These are phyloP conservation scores for Ophion costatus DNA, from an alignment of 2,888 invertebrate species.

Conservation along the genomic window DNA sequence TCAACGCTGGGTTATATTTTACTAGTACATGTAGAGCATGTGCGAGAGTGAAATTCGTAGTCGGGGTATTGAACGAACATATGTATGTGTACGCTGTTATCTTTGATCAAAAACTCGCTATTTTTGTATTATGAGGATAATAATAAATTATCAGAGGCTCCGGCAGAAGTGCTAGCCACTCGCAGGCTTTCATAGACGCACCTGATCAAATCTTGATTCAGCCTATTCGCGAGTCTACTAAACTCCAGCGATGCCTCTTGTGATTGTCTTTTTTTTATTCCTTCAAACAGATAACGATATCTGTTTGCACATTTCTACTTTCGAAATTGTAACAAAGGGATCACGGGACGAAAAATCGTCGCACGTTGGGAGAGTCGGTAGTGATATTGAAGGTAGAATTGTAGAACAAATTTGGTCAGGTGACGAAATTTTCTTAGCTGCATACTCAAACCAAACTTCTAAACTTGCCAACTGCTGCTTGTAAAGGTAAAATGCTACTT, in stretches of 20 bases:
- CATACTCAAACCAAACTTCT: no score
- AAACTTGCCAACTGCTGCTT: no score
- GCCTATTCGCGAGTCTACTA: neutral
- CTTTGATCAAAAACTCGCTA: slow-evolving; percentile 7
- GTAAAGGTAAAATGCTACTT: no score
- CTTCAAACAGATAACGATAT: neutral
- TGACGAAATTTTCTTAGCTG: no score
- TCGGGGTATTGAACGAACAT: slow-evolving; percentile 18
- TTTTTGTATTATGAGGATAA: slow-evolving; percentile 13
- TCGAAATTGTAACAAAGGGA: neutral
- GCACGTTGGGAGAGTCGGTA: neutral
- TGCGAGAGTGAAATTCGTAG: neutral
- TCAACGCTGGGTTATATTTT: neutral
- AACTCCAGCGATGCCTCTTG: neutral
- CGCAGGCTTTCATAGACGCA: neutral
- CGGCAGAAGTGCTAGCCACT: neutral
- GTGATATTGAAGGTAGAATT: neutral
- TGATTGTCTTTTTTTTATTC: neutral
- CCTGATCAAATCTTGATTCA: slow-evolving; percentile 32
- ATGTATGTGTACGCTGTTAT: neutral
- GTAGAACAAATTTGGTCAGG: neutral
- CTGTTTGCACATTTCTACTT: neutral
- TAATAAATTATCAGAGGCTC: slow-evolving; percentile 30
- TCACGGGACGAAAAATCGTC: neutral
- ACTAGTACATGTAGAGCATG: neutral